Base-by-base conservation (phyloP, 2,797 vertebrate genomes). In the Gymnopithys bicolor region DNA sequence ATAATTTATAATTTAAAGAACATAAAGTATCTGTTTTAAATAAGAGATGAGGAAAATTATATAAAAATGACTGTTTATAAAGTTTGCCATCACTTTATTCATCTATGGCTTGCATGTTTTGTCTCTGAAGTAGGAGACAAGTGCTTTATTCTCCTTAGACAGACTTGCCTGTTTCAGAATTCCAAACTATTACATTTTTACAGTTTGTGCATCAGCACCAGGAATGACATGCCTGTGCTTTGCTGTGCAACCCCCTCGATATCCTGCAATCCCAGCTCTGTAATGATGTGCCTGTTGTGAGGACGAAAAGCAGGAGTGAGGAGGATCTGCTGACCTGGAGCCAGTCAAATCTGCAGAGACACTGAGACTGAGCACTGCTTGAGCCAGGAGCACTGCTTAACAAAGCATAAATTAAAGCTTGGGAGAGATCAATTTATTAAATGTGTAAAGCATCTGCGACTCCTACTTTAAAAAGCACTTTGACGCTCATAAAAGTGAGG, bases 291-390 rank as follows among this genome's bases (percentile, higher is more conserved):
- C 70, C 55, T 95, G 78, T 33, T 82, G n/a, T 0, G 8, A 51
- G 51, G 78, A 92, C 23, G 51, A 80, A 85, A 95, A 85, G 28
- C 63, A 83, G 86, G 74, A 87, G 49, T 62, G 67, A 74, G 67
- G 79, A 71, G 67, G 63, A 68, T 87, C 75, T 95, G 92, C 48
- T 95, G 93, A 90, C 78, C 89, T 91, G 93, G 71, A 92, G 80
- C 75, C 64, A 70, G 74, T 60, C 83, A 93, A 78, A 86, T 76
- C 84, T 79, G 28, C 43, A 55, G 68, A 94, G 69, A 23, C 12
- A 2, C 35, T 63, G 80, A 74, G 78, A 25, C 45, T 39, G 43
- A 70, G 56, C 15, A 58, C 17, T 68, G 75, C 30, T 6, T 35
- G 74, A 84, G 62, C 73, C 89, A 85, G 68, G 71, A 91, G 6